Base-by-base conservation (phyloP, 2,888 invertebrate species). In the Leptarthrus brevirostris region DNA sequence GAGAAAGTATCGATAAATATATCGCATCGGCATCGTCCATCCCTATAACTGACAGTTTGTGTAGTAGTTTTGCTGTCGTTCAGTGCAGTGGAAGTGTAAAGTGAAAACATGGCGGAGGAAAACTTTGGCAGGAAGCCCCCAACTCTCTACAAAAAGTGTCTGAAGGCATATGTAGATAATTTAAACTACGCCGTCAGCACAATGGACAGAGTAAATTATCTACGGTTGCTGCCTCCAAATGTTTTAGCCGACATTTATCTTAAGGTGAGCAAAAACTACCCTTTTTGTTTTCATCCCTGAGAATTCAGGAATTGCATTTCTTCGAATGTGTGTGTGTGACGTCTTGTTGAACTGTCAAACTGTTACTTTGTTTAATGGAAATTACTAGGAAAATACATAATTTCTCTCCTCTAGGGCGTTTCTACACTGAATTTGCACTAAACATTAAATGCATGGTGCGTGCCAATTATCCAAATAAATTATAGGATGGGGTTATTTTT, bases 241-340 rank as follows among this genome's bases (percentile, higher is more conserved):
- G 79, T 85, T 36, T 81, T 84, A 47, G 81, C 82, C 70, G 85
- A 85, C 80, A 82, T 85, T 73, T 85, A 84, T 77, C 80, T 81
- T 71, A 79, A 80, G 81, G 85, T 85, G 79, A 82, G 82, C 81
- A 64, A n/a, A 47, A 26, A 34, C 14, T 18, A 5, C 64, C 47
- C 64, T 47, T 24, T 22, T 66, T 44, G 44, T 47, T 47, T 66
- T 40, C 61, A 20, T 20, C 61, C 22, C n/a, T 40, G 18, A n/a
- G n/a, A n/a, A 12, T 40, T 40, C 8, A 40, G 14, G 44, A 14
- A 58, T 58, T 12, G 30, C 26, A 47, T 26, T 20, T n/a, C 56
- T 72, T 40, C 6, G 12, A 18, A 18, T 49, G 72, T 72, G 34
- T 72, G 66, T 47, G 58, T 56, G 12, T 61, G 44, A n/a, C 10